Evolutionary conservation across 2,888 invertebrate species (phyloP).

Genomic region (Brachyptera risi): DNA sequence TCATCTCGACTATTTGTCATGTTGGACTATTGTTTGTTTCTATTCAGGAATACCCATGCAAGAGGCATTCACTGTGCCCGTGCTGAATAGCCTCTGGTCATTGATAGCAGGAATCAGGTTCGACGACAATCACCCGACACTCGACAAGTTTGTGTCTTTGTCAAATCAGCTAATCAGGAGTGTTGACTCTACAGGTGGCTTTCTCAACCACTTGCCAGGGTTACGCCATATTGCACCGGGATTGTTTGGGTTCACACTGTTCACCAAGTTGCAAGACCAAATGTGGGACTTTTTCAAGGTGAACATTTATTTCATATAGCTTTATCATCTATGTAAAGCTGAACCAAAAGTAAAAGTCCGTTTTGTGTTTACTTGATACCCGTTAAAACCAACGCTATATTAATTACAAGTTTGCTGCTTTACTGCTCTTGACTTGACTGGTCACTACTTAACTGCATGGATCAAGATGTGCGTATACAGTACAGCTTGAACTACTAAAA

Average conservation of each 20-base stretch:
- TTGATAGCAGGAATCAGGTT: constrained; percentile 66
- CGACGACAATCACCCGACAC: constrained; percentile 24
- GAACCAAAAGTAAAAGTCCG: too few species aligned
- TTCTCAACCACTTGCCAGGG: constrained; percentile 28
- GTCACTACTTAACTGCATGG: too few species aligned
- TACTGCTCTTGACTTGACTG: too few species aligned
- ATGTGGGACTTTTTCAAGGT: constrained; percentile 31
- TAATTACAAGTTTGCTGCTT: too few species aligned
- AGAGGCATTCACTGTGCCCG: constrained; percentile 53
- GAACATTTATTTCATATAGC: too few species aligned
- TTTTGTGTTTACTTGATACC: too few species aligned
- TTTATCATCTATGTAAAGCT: too few species aligned
- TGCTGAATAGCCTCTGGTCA: constrained; percentile 75
- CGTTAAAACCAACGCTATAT: too few species aligned
- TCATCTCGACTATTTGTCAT: background rate
- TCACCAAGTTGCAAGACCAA: constrained; percentile 20
- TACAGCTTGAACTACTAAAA: too few species aligned
- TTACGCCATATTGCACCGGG: constrained; percentile 24
- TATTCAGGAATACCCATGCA: constrained; percentile 25
- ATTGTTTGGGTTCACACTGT: constrained; percentile 24
- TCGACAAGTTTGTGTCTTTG: constrained; percentile 24
- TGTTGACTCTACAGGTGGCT: constrained; percentile 27
- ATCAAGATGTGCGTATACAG: too few species aligned
- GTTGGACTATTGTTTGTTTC: background rate
- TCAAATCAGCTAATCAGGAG: constrained; percentile 18